A percentile compares a stretch with the other conserved stretches of the same genome.
These are phyloP conservation scores for Bucorvus abyssinicus DNA, from an alignment of 2,797 vertebrate species.

Conservation along the genomic window DNA sequence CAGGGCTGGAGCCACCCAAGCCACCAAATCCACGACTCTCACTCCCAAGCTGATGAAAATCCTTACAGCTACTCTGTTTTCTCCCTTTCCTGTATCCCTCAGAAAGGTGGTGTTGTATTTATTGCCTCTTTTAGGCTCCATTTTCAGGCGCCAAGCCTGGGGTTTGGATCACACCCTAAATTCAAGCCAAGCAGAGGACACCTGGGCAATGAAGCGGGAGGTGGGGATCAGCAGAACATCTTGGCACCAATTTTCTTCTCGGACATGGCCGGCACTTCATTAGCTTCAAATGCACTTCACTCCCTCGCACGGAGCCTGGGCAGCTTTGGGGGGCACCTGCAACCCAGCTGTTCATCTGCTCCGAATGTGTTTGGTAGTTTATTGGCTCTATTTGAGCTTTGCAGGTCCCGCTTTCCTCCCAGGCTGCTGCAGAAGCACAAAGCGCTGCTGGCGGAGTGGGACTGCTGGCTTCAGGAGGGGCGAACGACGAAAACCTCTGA, in stretches of 20 bases:
- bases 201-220: neutral
- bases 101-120: neutral
- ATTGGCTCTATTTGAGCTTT: conserved; percentile 9
- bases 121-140: neutral
- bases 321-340: neutral
- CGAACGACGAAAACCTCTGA: conserved; percentile 13
- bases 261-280: conserved; percentile 9
- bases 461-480: conserved; percentile 8
- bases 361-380: neutral
- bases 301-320: neutral
- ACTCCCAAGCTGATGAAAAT: neutral
- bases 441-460: neutral
- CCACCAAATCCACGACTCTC: neutral
- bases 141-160: neutral
- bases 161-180: neutral
- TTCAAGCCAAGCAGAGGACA: neutral
- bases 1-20: neutral
- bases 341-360: neutral
- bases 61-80: neutral
- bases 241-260: neutral
- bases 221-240: conserved; percentile 16
- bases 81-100: neutral
- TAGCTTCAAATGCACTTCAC: conserved; percentile 22
- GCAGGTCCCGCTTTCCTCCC: neutral
- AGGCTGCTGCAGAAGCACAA: conserved; percentile 4